Evolutionary conservation across 1,140 invertebrate genomes (phyloP), one percentile per base, ranked within the genome.

Genomic region (Hycleus cichorii): DNA sequence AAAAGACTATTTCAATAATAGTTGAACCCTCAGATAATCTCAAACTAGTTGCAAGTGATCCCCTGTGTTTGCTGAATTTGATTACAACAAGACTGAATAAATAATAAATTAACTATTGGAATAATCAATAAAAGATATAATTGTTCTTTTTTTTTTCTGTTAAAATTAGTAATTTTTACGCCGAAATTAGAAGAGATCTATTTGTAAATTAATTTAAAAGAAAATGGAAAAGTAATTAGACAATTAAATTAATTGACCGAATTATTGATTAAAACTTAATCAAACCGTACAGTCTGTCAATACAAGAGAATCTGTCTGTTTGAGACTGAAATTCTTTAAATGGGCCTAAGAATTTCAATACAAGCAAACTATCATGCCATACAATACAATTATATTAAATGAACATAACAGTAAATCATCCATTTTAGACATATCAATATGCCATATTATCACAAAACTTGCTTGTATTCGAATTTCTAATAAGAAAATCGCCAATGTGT

Each of bases 231-330:
- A 60, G 50, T 48, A 52, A 56, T 60, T 69, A 68, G 64, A 68
- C 65, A 68, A 70, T 68, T 70, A 70, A 68, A 68, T 65, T 68
- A 68, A 68, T 70, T 70, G 66, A 65, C 62, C 60, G 61, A 70
- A 68, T 70, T 65, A 66, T 63, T 67, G 65, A 67, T 68, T 70
- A 68, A 68, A 67, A 66, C 49, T 69, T 66, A 70, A 67, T 67
- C 64, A 63, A 48, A 57, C 11, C 57, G 63, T 65, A 65, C 55
- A 61, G 63, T 63, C 64, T 57, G 39, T 39, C 52, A 64, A 18
- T 57, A 54, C 27, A 56, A 55, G 12, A 45, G 32, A 32, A 32
- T 32, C 32, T 32, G 32, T 32, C 32, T 32, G 32, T 32, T 32
- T 32, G 32, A 32, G 32, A 32, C 32, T 32, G 32, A 32, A 32